Base-by-base conservation (phyloP, 2,113 vertebrate genomes). In the Sorex fumeus region DNA sequence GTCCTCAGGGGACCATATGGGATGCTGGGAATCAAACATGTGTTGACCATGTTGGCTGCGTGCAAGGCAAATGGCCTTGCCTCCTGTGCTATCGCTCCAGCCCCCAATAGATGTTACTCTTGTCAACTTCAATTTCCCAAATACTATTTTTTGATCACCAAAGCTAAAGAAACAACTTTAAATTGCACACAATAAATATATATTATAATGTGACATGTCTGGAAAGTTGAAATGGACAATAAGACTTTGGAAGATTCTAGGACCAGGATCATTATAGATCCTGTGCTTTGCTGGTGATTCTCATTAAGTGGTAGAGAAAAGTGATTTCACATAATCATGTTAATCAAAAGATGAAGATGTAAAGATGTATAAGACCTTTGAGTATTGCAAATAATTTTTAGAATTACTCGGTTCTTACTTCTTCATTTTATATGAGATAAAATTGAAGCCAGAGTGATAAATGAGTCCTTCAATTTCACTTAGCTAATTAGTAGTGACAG, bases 321-420 rank as follows among this genome's bases (percentile, higher is more conserved):
- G 66, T 93, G 87, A 90, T 86, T 94, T 92, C 80, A 86, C 64
- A 92, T 88, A 91, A 94, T 92, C 83, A 93, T 79, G 76, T 88
- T 92, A 94, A 92, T 88, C 25, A 95, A 85, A 93, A 93, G 60
- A 88, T 88, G 30, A 80, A 95, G 88, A 86, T 92, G 62, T 90
- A 77, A 87, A 80, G 95, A 90, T 90, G 4, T 83, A 36, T 91
- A 86, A 88, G 21, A 80, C 57, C 75, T 81, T 76, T 84, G 57
- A 93, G 57, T 27, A 81, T 19, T 84, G 34, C 25, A 81, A 70
- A 78, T 93, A 69, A 92, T 81, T 94, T 50, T 85, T 76, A 93
- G 78, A 87, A 90, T 36, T 90, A 76, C 10, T 67, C 57, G 90
- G 28, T 32, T 93, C 27, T 93, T 88, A 91, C 23, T 11, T 86